A percentile compares a stretch with the other conserved stretches of the same genome.
Evolutionary conservation across 1,140 invertebrate species (phyloP).

Genomic region (Armadillidium nasatum): DNA sequence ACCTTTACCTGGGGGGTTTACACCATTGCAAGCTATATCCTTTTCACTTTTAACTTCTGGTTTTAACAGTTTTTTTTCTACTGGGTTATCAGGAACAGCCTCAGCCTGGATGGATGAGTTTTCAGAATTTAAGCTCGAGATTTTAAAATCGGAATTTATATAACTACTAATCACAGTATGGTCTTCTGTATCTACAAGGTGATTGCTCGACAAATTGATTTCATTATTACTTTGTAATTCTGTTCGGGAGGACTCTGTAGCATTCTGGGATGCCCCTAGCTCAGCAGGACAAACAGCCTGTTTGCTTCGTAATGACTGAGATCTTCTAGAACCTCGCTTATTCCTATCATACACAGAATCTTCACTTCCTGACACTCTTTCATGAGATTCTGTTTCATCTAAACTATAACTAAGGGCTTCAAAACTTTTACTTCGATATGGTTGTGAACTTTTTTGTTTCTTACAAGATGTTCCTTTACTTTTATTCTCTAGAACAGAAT

Average conservation of each 20-base stretch:
- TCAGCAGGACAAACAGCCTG: not conserved
- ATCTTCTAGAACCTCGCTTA: not conserved
- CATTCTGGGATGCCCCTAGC: not conserved
- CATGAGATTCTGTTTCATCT: not conserved
- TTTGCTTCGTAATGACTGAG: not conserved
- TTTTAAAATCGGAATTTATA: no score
- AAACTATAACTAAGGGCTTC: not conserved
- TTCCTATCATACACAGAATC: not conserved
- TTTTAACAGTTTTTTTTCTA: not conserved
- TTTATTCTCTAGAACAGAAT: not conserved
- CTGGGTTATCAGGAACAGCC: not conserved
- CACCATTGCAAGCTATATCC: no score
- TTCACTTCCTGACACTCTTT: not conserved
- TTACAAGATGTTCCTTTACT: not conserved
- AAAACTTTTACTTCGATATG: not conserved
- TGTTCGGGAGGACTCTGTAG: not conserved
- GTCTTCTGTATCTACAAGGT: no score
- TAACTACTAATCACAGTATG: no score
- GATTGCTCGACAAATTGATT: no score
- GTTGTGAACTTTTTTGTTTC: not conserved
- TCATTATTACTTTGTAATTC: no score
- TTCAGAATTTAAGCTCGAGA: not conserved
- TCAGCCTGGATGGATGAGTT: not conserved
- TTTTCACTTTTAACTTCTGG: not conserved
- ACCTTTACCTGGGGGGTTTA: not conserved